A percentile compares a stretch with the other conserved stretches of the same genome.
phyloP scores from a whole-genome alignment of 2,113 vertebrate species.

The Arizona elegans region DNA sequence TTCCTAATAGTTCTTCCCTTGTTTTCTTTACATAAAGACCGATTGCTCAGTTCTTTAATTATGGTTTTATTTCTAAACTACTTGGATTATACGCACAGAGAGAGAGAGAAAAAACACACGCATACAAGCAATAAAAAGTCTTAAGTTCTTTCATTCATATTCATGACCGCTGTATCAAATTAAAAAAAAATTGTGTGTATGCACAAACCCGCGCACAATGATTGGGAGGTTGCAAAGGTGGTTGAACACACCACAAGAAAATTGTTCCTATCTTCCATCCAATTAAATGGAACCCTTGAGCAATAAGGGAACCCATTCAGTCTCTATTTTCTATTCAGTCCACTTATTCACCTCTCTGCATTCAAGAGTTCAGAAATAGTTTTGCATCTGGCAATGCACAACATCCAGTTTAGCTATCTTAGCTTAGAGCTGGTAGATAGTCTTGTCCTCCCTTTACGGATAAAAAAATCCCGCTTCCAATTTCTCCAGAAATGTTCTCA shows the following conservation, averaged over 20 bases:
- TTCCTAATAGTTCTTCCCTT: background rate
- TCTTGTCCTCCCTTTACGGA: background rate
- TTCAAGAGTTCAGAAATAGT: background rate
- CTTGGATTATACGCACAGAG: background rate
- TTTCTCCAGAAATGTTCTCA: background rate
- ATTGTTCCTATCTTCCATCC: background rate
- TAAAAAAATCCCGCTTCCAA: background rate
- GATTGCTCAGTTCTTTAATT: background rate
- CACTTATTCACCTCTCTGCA: too few species aligned
- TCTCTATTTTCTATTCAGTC: background rate
- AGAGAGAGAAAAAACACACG: background rate
- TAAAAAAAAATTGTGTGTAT: background rate
- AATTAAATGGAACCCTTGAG: background rate
- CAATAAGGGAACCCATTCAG: background rate
- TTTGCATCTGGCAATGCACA: background rate
- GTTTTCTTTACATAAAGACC: background rate
- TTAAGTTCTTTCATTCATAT: background rate
- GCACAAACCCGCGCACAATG: background rate
- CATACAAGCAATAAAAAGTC: background rate
- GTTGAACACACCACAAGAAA: background rate
- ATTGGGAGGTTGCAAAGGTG: background rate
- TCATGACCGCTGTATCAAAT: fast-evolving
- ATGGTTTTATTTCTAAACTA: background rate
- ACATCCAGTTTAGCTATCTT: background rate
- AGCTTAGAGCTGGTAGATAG: background rate